Base-by-base conservation (phyloP, 2,113 vertebrate genomes). In the Mesoclemmys tuberculata region DNA sequence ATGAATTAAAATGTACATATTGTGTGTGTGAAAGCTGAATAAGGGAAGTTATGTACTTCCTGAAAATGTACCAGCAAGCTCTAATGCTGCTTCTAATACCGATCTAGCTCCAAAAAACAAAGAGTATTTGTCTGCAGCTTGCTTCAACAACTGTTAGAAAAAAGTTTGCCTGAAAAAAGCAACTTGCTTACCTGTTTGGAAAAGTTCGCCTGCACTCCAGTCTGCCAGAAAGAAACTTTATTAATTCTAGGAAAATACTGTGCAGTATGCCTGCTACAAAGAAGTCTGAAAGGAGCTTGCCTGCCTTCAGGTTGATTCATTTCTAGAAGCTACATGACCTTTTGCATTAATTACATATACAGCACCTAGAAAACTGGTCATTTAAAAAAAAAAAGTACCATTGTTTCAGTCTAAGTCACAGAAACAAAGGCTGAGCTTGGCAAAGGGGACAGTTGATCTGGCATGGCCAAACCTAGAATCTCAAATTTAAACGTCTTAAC, bases 101-200 rank as follows among this genome's bases (percentile, higher is more conserved):
- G 79, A 11, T 22, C 79, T 29, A 81, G 71, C 38, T 87, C 49
- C 6, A 95, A 78, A 74, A 80, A 93, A 96, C 5, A 46, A 52
- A 14, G 56, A 19, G 3, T 44, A 58, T 4, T 44, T 84, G 16
- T 89, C 77, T 86, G 81, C 82, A 92, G 90, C 68, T 92, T 54
- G 85, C 94, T 80, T 85, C 90, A 79, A 54, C 84, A 56, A 87
- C 51, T 79, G 81, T 54, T n/a, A 48, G 52, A 49, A 81, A 90
- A 87, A 41, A 58, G 41, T 75, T 94, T 55, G 68, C 82, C 71
- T 74, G 55, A 89, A 95, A 18, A 82, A 89, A 95, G 95, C 82
- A 91, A 27, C 93, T 58, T 94, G 88, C 84, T 93, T 92, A 46
- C 12, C 4, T 48, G 2, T 82, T 92, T 80, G 61, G 90, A 93